Percentiles rank a stretch among this genome's conserved stretches.
Conservation (phyloP, 1,140 invertebrate genomes). For the Ectropis grisescens region DNA sequence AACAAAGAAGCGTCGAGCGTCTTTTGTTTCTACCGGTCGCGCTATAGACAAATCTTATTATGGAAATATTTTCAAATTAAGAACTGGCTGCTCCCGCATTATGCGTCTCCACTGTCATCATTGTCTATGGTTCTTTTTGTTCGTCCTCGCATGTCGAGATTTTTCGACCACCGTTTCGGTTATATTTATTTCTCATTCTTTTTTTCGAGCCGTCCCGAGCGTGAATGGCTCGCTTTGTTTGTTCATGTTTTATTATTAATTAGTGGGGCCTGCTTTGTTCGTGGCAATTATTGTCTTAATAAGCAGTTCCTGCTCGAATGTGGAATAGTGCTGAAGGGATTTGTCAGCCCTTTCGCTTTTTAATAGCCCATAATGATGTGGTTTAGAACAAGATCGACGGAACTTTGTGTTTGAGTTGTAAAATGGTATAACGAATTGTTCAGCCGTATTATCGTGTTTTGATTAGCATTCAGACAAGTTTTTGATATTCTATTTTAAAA, state of each 20-base stretch:
- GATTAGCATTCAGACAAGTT: no score
- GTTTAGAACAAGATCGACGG: slow-evolving; percentile 2
- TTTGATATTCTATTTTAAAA: no score
- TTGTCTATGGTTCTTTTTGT: slow-evolving; percentile 67
- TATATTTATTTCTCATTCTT: slow-evolving; percentile 57
- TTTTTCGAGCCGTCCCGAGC: slow-evolving; percentile 55
- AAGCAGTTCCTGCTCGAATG: slow-evolving; percentile 64
- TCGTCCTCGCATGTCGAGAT: slow-evolving; percentile 61
- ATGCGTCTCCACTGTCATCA: slow-evolving; percentile 66
- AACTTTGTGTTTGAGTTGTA: not conserved
- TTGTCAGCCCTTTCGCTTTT: slow-evolving; percentile 43
- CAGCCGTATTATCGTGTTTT: no score
- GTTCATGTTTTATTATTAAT: slow-evolving; percentile 70
- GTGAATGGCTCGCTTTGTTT: slow-evolving; percentile 66
- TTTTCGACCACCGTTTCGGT: slow-evolving; percentile 69
- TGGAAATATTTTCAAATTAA: slow-evolving; percentile 70
- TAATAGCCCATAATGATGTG: slow-evolving; percentile 11
- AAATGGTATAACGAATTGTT: no score
- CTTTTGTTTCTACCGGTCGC: slow-evolving; percentile 57
- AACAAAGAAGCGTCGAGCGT: slow-evolving; percentile 44
- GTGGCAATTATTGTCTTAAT: slow-evolving; percentile 70
- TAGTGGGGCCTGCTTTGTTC: slow-evolving; percentile 65
- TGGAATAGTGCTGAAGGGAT: slow-evolving; percentile 42
- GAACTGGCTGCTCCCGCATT: slow-evolving; percentile 65
- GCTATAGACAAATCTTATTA: slow-evolving; percentile 69